Evolutionary conservation across 2,888 invertebrate species (phyloP).

Genomic region (Autographa pulchrina): DNA sequence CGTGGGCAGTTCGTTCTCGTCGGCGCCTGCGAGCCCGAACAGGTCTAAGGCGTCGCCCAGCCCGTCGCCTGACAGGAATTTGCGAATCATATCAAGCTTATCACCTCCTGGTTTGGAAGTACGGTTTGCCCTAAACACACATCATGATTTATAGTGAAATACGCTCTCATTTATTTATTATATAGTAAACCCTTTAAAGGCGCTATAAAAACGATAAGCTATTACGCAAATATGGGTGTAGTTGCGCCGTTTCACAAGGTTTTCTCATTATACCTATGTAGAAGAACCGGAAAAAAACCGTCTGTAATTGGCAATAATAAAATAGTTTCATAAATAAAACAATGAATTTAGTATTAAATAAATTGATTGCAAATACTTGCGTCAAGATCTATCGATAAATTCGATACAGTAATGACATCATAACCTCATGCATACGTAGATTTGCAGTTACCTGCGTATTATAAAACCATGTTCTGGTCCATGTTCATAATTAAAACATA

Average conservation of each 20-base stretch:
- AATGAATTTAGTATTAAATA: background rate
- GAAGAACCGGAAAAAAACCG: background rate
- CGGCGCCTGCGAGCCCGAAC: slow-evolving; percentile 75
- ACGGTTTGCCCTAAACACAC: slow-evolving; percentile 79
- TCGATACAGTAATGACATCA: slow-evolving; percentile 25
- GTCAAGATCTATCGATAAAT: slow-evolving; percentile 14
- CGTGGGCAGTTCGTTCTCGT: slow-evolving; percentile 78
- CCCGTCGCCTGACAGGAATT: slow-evolving; percentile 82
- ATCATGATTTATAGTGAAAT: slow-evolving; percentile 55
- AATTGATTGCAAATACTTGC: background rate
- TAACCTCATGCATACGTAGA: background rate
- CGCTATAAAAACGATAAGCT: background rate
- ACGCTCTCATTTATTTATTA: background rate
- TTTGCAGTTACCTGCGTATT: slow-evolving; percentile 4
- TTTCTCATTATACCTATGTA: background rate
- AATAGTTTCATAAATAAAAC: background rate
- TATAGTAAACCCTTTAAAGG: background rate
- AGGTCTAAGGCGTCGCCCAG: slow-evolving; percentile 78
- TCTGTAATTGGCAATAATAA: background rate
- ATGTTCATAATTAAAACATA: slow-evolving; percentile 23
- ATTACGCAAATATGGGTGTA: too few relatives aligned
- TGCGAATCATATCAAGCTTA: slow-evolving; percentile 79
- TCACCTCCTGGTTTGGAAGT: slow-evolving; percentile 72
- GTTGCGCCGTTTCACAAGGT: background rate
- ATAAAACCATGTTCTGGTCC: background rate